Percentiles rank a stretch among this genome's conserved stretches.
phyloP scores from a whole-genome alignment of 1,140 invertebrate genomes.

The Andricus grossulariae region DNA sequence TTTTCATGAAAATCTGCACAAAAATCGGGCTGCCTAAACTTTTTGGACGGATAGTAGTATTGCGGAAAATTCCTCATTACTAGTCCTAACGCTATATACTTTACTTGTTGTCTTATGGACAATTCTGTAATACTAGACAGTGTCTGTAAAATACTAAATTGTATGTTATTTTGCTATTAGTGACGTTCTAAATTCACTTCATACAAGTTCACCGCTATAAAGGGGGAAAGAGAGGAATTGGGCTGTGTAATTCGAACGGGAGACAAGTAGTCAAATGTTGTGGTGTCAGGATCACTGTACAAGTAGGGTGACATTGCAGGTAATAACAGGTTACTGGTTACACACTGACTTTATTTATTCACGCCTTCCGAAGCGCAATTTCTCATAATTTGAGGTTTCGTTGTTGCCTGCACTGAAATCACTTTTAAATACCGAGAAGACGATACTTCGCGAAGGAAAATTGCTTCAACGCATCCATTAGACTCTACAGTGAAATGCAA shows the following conservation, averaged over 20 bases:
- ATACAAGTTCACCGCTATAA: neutral
- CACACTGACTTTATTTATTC: constrained; percentile 70
- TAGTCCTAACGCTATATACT: no score
- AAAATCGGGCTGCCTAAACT: no score
- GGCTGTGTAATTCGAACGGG: neutral
- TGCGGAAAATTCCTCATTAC: no score
- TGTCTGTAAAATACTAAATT: no score
- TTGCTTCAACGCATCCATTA: constrained; percentile 30
- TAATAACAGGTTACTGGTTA: constrained; percentile 70
- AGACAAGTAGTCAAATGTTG: constrained; percentile 24
- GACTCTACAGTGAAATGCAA: neutral
- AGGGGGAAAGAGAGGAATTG: neutral
- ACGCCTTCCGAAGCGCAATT: constrained; percentile 59
- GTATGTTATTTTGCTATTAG: no score
- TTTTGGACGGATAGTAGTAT: no score
- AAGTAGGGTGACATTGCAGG: constrained; percentile 59
- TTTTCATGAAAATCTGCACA: no score
- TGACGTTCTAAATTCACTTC: neutral
- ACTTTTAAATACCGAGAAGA: constrained; percentile 50
- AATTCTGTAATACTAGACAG: no score
- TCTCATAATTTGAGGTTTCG: constrained; percentile 65
- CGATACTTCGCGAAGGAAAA: constrained; percentile 33
- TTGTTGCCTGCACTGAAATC: constrained; percentile 56
- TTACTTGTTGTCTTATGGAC: no score
- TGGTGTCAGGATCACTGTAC: constrained; percentile 41